phyloP scores from a whole-genome alignment of 2,888 invertebrate species.

The Coecobrya sp. region DNA sequence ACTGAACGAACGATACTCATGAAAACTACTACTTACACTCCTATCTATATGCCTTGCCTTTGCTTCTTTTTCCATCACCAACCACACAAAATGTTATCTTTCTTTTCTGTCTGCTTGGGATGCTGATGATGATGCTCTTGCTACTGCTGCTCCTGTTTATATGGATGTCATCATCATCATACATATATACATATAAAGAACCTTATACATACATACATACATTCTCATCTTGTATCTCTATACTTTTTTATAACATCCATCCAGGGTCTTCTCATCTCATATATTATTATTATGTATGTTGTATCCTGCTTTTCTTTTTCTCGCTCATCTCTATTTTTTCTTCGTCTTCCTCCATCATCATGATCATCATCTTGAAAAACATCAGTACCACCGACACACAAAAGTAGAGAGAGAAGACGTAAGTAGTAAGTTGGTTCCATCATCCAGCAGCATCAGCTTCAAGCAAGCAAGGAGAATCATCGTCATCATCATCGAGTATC shows the following conservation, averaged over 20 bases:
- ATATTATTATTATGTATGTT: slow-evolving; percentile 18
- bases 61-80: slow-evolving; percentile 54
- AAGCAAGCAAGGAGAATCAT: background rate
- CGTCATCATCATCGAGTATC: background rate
- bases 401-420: background rate
- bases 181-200: background rate
- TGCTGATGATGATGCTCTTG: background rate
- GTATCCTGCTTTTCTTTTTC: slow-evolving; percentile 33
- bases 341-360: slow-evolving; percentile 49
- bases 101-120: slow-evolving; percentile 17
- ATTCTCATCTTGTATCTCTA: background rate
- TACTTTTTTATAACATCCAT: slow-evolving; percentile 13
- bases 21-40: background rate
- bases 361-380: slow-evolving; percentile 24
- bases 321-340: slow-evolving; percentile 39
- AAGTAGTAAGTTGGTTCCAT: background rate
- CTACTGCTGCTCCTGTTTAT: background rate
- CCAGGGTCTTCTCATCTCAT: slow-evolving; percentile 25
- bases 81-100: slow-evolving; percentile 73
- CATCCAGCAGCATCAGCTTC: too few relatives aligned
- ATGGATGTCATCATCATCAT: background rate
- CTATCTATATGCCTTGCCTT: background rate
- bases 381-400: background rate
- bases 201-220: background rate
- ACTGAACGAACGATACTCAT: slow-evolving; percentile 18